Conservation (phyloP, 2,888 invertebrate genomes). For the Drosophila quasianomalipes region DNA sequence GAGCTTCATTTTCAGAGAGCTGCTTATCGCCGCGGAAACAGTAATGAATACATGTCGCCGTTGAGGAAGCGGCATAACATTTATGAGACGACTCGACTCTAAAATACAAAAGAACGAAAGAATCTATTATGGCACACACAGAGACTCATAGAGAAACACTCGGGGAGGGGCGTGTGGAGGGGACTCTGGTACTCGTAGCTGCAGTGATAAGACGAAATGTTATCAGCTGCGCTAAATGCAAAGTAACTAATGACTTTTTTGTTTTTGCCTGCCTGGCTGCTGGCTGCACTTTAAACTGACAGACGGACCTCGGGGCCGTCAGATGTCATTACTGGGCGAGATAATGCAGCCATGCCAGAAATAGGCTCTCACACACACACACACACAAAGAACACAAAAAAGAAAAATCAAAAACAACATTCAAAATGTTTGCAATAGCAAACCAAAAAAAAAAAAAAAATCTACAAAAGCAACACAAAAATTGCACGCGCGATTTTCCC, state of each 20-base stretch:
- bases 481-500: too few species aligned
- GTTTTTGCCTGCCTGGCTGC: constrained; percentile 31
- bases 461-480: constrained; percentile 11
- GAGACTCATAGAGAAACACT: not conserved
- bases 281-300: constrained; percentile 65
- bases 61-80: constrained; percentile 47
- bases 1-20: constrained; percentile 62
- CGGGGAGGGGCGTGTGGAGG: not conserved
- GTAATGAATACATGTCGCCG: constrained; percentile 80
- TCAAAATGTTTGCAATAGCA: not conserved
- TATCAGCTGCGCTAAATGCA: constrained; percentile 78
- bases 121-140: constrained; percentile 69
- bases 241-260: constrained; percentile 74
- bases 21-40: constrained; percentile 81
- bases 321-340: constrained; percentile 72
- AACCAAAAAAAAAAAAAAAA: not conserved
- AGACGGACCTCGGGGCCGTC: constrained; percentile 48
- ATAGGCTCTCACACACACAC: constrained; percentile 43
- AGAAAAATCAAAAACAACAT: constrained; percentile 15
- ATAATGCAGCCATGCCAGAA: constrained; percentile 56
- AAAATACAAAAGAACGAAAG: constrained; percentile 52
- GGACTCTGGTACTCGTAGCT: constrained; percentile 7
- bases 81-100: constrained; percentile 35
- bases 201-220: constrained; percentile 48
- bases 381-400: constrained; percentile 6